Conservation (phyloP, 2,797 vertebrate species). For the Phylloscopus collybita region DNA sequence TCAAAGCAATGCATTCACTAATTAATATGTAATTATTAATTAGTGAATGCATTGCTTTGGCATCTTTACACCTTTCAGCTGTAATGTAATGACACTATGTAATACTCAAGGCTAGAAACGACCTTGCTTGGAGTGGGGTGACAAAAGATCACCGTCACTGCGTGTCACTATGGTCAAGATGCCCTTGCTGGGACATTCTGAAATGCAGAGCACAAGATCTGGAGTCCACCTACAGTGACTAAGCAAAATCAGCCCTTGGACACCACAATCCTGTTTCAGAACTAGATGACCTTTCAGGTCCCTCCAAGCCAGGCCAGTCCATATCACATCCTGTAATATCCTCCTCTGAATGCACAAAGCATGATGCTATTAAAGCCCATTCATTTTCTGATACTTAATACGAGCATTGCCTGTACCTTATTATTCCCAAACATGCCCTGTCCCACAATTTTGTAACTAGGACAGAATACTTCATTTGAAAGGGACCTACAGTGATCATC, state of each 20-base stretch:
- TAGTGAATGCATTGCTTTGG: no score
- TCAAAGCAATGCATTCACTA: neutral
- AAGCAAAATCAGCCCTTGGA: neutral
- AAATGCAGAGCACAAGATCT: neutral
- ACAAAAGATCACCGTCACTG: neutral
- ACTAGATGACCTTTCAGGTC: neutral
- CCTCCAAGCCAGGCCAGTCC: neutral
- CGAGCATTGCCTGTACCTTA: neutral
- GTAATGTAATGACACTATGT: no score
- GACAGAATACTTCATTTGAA: neutral
- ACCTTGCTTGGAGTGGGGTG: neutral
- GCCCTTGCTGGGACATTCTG: neutral
- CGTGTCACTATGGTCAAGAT: neutral
- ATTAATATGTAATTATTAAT: no score
- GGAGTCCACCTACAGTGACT: rapidly evolving
- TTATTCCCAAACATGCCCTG: neutral
- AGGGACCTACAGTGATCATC: neutral
- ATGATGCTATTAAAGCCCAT: rapidly evolving
- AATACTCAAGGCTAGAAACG: neutral
- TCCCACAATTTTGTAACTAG: neutral
- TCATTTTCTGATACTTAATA: neutral
- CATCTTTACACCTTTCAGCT: no score
- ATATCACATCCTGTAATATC: neutral
- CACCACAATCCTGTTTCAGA: neutral
- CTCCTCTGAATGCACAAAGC: neutral